phyloP scores from a whole-genome alignment of 1,140 invertebrate species.

The Formica exsecta region DNA sequence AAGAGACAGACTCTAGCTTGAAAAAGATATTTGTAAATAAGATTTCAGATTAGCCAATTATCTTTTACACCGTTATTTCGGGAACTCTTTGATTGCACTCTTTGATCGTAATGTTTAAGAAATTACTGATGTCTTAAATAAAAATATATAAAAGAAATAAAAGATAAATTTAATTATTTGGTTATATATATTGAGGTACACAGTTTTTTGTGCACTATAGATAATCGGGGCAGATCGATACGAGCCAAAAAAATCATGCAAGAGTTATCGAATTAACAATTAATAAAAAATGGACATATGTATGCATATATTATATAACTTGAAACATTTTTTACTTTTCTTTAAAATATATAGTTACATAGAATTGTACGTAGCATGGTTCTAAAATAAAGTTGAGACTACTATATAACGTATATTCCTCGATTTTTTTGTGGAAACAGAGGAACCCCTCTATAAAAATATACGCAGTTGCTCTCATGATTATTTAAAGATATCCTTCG shows the following conservation, averaged over 20 bases:
- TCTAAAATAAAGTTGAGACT: not conserved
- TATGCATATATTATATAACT: not conserved
- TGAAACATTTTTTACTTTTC: constrained; percentile 1
- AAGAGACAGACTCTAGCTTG: not conserved
- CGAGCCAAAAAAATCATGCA: constrained; percentile 13
- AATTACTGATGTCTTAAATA: not conserved
- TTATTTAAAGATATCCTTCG: constrained; percentile 6
- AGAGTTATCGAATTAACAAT: not conserved
- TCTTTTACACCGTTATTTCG: not conserved
- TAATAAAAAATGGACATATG: not conserved
- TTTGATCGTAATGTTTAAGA: not conserved
- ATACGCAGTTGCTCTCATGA: constrained; percentile 7
- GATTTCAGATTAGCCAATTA: not conserved
- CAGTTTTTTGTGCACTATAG: not conserved
- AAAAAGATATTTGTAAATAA: not conserved
- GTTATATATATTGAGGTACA: not conserved
- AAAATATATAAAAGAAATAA: not conserved
- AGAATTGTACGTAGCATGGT: not conserved
- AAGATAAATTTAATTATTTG: not conserved
- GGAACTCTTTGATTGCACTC: not conserved
- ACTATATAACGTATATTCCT: not conserved
- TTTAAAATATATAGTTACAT: not conserved
- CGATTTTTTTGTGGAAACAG: not conserved
- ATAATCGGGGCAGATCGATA: constrained; percentile 5
- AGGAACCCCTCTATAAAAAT: constrained; percentile 15